A percentile compares a stretch with the other conserved stretches of the same genome.
Conservation (phyloP, 2,797 vertebrate species). For the Pristis pectinata region DNA sequence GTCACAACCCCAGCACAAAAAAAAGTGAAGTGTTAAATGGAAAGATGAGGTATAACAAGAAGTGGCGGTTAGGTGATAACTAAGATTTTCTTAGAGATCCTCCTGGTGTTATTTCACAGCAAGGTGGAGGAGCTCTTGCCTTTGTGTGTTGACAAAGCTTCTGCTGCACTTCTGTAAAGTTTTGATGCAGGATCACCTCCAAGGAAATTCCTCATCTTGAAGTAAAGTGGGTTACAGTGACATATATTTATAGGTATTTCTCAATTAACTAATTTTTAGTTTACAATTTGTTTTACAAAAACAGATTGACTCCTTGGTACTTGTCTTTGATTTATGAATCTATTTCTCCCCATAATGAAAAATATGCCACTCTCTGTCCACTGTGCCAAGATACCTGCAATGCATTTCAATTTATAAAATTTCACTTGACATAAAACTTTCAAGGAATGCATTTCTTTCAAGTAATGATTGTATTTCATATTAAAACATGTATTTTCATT, state of each 20-base stretch:
- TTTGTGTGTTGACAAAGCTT: not conserved
- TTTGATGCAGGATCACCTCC: not conserved
- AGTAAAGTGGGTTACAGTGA: not conserved
- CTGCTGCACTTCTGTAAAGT: not conserved
- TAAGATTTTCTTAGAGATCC: not conserved
- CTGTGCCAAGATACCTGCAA: no score
- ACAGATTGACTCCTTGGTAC: no score
- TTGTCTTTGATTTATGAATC: no score
- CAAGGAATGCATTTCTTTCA: no score
- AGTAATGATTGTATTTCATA: not conserved
- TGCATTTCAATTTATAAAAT: no score
- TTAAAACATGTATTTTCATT: not conserved
- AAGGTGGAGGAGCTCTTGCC: no score
- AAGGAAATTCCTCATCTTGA: not conserved
- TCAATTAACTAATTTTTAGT: no score
- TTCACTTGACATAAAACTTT: no score
- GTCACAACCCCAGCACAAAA: not conserved
- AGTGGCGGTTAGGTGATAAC: not conserved
- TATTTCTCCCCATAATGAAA: no score
- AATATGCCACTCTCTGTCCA: no score
- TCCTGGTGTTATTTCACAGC: not conserved
- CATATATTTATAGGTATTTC: no score
- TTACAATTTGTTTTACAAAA: no score
- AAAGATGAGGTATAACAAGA: not conserved
- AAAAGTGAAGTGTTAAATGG: not conserved